Evolutionary conservation across 1,140 invertebrate species (phyloP).

Genomic region (Scaptodrosophila lebanonensis): DNA sequence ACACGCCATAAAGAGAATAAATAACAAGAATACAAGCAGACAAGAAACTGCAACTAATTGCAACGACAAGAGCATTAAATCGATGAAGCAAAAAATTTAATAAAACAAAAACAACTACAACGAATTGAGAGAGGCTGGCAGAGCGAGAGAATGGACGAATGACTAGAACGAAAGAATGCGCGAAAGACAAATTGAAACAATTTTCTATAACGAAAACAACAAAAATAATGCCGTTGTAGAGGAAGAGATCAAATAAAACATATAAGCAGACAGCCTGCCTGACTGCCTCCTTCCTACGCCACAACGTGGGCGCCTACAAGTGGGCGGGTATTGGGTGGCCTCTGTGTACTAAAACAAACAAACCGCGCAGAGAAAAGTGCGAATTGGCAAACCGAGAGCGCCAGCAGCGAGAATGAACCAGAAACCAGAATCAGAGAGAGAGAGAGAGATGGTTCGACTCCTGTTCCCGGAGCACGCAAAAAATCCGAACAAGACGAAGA

Average conservation of each 20-base stretch:
- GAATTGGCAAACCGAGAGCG: conserved; percentile 36
- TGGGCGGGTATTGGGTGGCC: conserved; percentile 41
- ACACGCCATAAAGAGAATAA: conserved; percentile 19
- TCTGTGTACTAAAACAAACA: conserved; percentile 40
- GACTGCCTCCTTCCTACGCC: conserved; percentile 41
- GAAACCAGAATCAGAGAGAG: conserved; percentile 5
- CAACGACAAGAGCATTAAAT: conserved; percentile 72
- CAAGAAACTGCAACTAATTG: conserved; percentile 63
- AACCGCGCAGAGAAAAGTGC: conserved; percentile 40
- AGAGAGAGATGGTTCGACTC: conserved; percentile 3
- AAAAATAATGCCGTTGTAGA: not conserved
- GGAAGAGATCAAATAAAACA: too few species aligned
- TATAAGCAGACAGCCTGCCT: conserved; percentile 50
- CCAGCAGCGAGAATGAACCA: conserved; percentile 4
- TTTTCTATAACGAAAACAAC: conserved; percentile 23
- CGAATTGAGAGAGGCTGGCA: conserved; percentile 14
- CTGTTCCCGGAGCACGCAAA: conserved; percentile 15
- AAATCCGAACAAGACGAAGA: conserved; percentile 29
- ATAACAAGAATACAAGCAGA: conserved; percentile 39
- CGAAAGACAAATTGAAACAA: conserved; percentile 64
- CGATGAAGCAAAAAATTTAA: conserved; percentile 62
- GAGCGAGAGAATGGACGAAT: conserved; percentile 4
- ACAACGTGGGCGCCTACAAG: conserved; percentile 70
- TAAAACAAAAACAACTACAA: conserved; percentile 42
- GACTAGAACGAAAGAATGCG: conserved; percentile 41